These are phyloP conservation scores for Terebella lapidaria DNA, from an alignment of 2,888 invertebrate species.

Conservation along the genomic window DNA sequence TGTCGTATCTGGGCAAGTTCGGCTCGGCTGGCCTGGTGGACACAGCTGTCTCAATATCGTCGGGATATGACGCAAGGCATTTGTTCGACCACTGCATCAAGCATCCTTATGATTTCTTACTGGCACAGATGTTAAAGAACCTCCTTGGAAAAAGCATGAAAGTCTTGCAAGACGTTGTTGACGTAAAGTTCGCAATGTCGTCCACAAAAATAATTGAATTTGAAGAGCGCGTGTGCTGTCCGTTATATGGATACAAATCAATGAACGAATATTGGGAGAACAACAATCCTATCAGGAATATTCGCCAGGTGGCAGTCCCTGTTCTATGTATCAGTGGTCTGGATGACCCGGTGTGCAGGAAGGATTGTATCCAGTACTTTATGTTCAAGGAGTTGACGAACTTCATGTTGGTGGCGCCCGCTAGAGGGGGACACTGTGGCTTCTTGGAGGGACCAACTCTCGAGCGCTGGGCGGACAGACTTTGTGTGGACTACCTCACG, in stretches of 20 bases:
- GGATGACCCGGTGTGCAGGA: constrained; percentile 40
- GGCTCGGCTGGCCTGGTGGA: constrained; percentile 37
- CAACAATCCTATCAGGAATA: constrained; percentile 45
- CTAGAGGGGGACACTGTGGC: constrained; percentile 48
- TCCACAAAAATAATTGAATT: constrained; percentile 34
- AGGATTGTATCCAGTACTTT: constrained; percentile 36
- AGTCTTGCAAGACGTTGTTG: constrained; percentile 30
- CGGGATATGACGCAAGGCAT: constrained; percentile 32
- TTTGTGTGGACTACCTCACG: constrained; percentile 17
- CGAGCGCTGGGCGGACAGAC: constrained; percentile 15
- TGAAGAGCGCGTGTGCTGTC: constrained; percentile 36
- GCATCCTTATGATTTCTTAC: constrained; percentile 32
- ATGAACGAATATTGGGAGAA: constrained; percentile 40
- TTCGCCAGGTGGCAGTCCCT: constrained; percentile 45
- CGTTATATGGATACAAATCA: constrained; percentile 28
- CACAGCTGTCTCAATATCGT: constrained; percentile 38
- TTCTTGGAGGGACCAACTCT: constrained; percentile 33
- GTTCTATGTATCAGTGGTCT: constrained; percentile 41
- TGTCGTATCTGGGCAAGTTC: constrained; percentile 46
- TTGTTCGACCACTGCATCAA: constrained; percentile 20
- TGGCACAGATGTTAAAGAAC: constrained; percentile 30
- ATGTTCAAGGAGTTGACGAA: constrained; percentile 42
- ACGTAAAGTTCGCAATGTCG: constrained; percentile 29
- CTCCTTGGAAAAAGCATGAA: constrained; percentile 30
- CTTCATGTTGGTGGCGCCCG: constrained; percentile 38